phyloP scores from a whole-genome alignment of 2,888 invertebrate species.

The Hirtodrosophila duncani region DNA sequence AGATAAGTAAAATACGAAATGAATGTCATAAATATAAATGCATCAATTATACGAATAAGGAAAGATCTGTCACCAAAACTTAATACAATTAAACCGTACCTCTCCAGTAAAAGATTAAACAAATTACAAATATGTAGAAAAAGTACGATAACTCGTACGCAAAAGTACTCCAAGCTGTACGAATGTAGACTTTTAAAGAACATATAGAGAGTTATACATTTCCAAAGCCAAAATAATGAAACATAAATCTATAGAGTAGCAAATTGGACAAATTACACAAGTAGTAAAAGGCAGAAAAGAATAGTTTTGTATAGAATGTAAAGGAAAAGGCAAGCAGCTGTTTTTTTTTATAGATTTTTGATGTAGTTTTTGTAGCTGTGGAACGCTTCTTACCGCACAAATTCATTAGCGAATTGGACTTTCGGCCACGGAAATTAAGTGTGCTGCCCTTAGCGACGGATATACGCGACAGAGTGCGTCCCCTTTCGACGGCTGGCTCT shows the following conservation, averaged over 20 bases:
- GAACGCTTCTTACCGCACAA: conserved; percentile 90
- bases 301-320: conserved; percentile 35
- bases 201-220: no score
- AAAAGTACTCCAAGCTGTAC: no score
- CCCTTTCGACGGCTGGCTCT: conserved; percentile 80
- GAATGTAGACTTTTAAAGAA: no score
- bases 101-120: no score
- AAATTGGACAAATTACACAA: conserved; percentile 38
- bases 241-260: conserved; percentile 28
- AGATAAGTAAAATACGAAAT: no score
- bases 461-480: conserved; percentile 82
- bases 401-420: conserved; percentile 97
- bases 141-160: no score
- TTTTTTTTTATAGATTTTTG: conserved; percentile 18
- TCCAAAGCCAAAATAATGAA: no score
- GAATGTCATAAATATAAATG: no score
- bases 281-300: conserved; percentile 22
- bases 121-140: no score
- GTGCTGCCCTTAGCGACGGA: conserved; percentile 89
- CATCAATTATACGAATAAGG: no score
- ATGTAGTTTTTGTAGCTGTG: conserved; percentile 64
- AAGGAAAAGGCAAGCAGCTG: conserved; percentile 53
- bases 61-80: no score
- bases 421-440: conserved; percentile 93
- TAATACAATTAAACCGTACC: no score